Conservation (phyloP, 2,888 invertebrate species). For the Alloplasta piceator region DNA sequence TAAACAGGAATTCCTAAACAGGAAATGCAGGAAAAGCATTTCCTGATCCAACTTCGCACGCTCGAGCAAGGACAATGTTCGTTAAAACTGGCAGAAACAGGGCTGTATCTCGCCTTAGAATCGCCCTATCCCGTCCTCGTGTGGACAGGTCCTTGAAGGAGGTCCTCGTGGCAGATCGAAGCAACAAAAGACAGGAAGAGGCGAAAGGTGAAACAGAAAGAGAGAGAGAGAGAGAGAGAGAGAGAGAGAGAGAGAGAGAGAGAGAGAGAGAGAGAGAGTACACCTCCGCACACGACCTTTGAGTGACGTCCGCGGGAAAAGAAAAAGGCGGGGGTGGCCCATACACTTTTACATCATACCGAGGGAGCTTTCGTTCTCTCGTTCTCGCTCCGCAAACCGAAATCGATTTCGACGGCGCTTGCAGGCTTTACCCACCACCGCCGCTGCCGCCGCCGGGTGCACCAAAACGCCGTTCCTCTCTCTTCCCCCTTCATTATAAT, state of each 20-base stretch:
- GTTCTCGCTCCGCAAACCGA: conserved; percentile 59
- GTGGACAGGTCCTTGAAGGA: no score
- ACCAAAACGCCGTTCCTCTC: conserved; percentile 63
- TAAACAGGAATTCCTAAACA: no score
- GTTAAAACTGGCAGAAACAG: no score
- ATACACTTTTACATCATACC: conserved; percentile 52
- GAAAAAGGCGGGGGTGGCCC: conserved; percentile 25
- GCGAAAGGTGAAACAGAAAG: not conserved
- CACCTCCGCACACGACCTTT: conserved; percentile 19
- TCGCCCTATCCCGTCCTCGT: no score
- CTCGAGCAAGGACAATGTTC: no score
- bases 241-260: not conserved
- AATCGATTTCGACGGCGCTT: conserved; percentile 69
- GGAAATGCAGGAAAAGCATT: no score
- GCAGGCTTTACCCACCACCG: conserved; percentile 68
- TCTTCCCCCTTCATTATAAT: conserved; percentile 53
- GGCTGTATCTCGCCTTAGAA: no score
- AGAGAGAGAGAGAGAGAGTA: conserved; percentile 5
- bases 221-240: not conserved
- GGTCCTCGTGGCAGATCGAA: not conserved
- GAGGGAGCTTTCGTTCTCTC: conserved; percentile 21
- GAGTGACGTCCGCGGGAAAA: conserved; percentile 24
- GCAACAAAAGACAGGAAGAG: not conserved
- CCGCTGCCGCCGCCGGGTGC: conserved; percentile 66
- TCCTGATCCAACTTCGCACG: no score